Conservation (phyloP, 2,113 vertebrate species). For the Tamias sibiricus region DNA sequence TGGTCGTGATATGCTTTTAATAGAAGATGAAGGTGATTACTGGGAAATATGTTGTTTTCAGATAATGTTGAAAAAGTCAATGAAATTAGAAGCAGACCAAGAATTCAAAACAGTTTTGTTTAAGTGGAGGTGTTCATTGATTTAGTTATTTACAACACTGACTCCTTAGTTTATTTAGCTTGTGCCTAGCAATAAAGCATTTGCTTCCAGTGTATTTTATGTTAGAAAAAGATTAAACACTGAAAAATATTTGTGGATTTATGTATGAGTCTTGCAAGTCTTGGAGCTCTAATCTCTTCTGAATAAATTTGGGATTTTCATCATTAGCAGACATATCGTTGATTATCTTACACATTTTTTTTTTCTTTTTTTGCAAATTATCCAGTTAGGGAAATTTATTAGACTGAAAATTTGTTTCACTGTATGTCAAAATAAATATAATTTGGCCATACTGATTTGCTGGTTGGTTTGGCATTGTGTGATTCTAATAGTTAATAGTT, state of each 20-base stretch:
- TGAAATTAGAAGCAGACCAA: slow-evolving; percentile 29
- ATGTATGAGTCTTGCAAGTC: background rate
- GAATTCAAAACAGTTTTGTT: background rate
- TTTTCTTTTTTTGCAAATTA: background rate
- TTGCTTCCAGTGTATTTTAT: background rate
- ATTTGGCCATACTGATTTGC: background rate
- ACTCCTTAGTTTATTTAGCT: slow-evolving; percentile 9
- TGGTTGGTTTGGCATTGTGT: background rate
- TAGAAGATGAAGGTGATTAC: background rate
- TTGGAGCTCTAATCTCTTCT: background rate
- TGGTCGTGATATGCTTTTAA: background rate
- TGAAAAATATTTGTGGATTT: slow-evolving; percentile 33
- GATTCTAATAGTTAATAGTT: background rate
- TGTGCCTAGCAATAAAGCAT: background rate
- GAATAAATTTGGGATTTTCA: background rate
- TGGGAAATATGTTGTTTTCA: background rate
- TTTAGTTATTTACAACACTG: slow-evolving; percentile 30
- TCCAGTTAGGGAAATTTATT: background rate
- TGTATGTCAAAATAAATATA: slow-evolving; percentile 10
- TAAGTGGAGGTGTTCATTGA: background rate
- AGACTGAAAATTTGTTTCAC: background rate
- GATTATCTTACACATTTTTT: background rate
- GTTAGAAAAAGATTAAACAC: background rate
- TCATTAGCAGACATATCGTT: background rate
- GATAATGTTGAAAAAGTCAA: background rate